Evolutionary conservation across 2,797 vertebrate species (phyloP), one percentile per base, ranked within the genome.

Genomic region (Manis pentadactyla): DNA sequence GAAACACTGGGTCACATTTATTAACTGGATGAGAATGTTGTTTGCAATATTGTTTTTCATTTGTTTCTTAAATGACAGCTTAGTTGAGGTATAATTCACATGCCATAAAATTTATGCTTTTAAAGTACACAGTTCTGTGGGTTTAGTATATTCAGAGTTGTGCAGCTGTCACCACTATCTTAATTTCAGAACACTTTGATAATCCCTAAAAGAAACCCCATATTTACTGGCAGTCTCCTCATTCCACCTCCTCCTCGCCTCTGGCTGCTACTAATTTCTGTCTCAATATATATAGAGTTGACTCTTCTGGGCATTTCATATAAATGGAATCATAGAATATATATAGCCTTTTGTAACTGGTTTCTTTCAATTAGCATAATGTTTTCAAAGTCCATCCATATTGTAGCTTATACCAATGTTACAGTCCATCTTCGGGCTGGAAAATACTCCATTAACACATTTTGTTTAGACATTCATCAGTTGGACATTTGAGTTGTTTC

Each of bases 11-110:
- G 8, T 53, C 37, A 85, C 6, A 42, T 78, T 90, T 87, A 74
- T 19, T 73, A 77, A 3, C 71, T 77, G n/a, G 37, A 18, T 7
- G 42, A 91, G 59, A 68, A 69, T 81, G 31, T 78, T 46, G 5
- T 84, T 68, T 74, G 34, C 21, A 84, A 0, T 90, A 59, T 27
- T 55, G 15, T 49, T 73, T 77, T 66, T 61, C 42, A 34, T 63
- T 78, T 59, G 34, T 86, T 96, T 85, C 90, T 3, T 49, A 93
- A 93, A 23, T 92, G 81, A 90, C 7, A 69, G 21, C 42, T 57
- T 86, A 63, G 69, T 21, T 66, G n/a, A 87, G n/a, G 59, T 81
- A 17, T 81, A 74, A 74, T 69, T 81, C 53, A 29, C 25, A 18
- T 82, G 12, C 57, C 46, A 57, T 84, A 49, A 90, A 84, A 68